Evolutionary conservation across 2,113 vertebrate genomes (phyloP), one percentile per base, ranked within the genome.

Genomic region (Eonycteris spelaea): DNA sequence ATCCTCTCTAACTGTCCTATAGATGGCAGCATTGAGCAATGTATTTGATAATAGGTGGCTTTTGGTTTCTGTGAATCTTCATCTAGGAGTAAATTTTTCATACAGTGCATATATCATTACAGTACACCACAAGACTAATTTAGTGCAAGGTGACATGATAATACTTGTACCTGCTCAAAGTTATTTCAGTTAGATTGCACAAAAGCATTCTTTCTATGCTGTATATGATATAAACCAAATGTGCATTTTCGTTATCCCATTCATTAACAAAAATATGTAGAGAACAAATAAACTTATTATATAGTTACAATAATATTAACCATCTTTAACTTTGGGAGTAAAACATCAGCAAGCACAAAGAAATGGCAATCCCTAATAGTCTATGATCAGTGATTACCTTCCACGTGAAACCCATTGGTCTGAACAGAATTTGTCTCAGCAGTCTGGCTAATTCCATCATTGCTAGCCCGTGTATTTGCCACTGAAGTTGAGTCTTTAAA

Each of bases 1-100:
- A 21, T 70, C 9, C 57, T 19, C 59, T 45, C 0, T 82, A 33
- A 40, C 28, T 61, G 80, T 7, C 98, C 98, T 96, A 98, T 70
- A 99, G 99, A 96, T 98, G 99, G 99, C 98, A 98, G 98, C 98
- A 98, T 98, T 98, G 98, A 98, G 98, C 97, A 98, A 97, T 0
- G 84, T 95, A 90, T 90, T 94, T 51, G 0, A 22, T 86, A 10
- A 28, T 26, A 19, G 68, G 43, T 77, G 89, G 22, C 35, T 90
- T 33, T 71, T 1, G 15, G 40, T 82, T 53, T 65, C 73, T 38
- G 51, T 53, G 74, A 67, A 91, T 93, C 91, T 93, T 77, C 71
- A 86, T 65, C 30, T 65, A 19, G 94, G 16, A 7, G 48, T 85
- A 30, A 93, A 91, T 75, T 92, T 87, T 3, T 94, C 78, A 67